Evolutionary conservation across 2,888 invertebrate genomes (phyloP).

Genomic region (Chelonus formosanus): DNA sequence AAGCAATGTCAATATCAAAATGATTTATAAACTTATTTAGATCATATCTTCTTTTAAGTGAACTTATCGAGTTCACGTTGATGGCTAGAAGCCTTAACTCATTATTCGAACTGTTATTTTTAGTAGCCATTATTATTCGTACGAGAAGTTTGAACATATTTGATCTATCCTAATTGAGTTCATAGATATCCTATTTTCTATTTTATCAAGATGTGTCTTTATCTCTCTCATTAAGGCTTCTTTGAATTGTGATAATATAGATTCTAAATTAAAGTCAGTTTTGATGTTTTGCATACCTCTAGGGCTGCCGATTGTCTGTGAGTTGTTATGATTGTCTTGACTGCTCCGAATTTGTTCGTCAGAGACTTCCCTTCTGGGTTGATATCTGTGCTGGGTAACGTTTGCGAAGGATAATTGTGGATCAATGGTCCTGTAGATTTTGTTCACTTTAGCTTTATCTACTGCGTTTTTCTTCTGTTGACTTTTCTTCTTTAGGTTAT

Average conservation of each 20-base stretch:
- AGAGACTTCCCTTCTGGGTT: too few species aligned
- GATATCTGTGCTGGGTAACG: too few species aligned
- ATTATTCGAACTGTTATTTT: background rate
- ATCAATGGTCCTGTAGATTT: background rate
- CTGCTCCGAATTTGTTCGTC: too few species aligned
- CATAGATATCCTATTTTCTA: too few species aligned
- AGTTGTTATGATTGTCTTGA: too few species aligned
- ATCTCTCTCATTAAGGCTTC: too few species aligned
- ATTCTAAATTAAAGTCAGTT: too few species aligned
- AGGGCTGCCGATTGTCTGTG: too few species aligned
- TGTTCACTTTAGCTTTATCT: background rate
- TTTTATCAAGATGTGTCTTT: too few species aligned
- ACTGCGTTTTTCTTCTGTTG: background rate
- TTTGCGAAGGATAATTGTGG: background rate
- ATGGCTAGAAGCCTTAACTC: slow-evolving; percentile 4
- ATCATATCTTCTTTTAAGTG: slow-evolving; percentile 25
- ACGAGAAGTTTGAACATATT: background rate
- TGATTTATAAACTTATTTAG: slow-evolving; percentile 11
- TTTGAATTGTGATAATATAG: too few species aligned
- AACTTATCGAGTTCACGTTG: slow-evolving; percentile 26
- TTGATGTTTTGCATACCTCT: too few species aligned
- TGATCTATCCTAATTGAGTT: background rate
- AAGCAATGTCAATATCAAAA: slow-evolving; percentile 21
- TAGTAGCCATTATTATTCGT: background rate
- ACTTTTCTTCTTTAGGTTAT: slow-evolving; percentile 11